Base-by-base conservation (phyloP, 2,113 vertebrate species). In the Hyperopisus bebe region DNA sequence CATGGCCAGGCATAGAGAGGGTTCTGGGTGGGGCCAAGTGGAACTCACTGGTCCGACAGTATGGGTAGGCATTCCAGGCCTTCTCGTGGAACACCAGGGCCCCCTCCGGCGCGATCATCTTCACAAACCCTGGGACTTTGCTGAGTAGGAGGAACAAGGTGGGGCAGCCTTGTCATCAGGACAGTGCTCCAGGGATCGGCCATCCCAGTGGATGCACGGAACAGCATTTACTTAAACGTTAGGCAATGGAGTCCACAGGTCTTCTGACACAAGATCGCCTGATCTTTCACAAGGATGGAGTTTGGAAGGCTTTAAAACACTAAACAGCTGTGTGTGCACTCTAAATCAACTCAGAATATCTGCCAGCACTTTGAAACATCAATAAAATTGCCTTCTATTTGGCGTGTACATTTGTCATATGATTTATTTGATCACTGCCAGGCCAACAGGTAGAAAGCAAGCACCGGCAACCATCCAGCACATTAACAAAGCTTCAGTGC, bases 91-190 rank as follows among this genome's bases (percentile, higher is more conserved):
- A 99, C 88, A 98, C 97, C 96, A 99, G 93, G 7, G 98, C 98
- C 92, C 98, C 97, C 92, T 99, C 98, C 2, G 98, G 98, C 91
- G 98, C 98, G 88, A 99, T 97, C 97, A 99, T 97, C 95, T 97
- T 96, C 91, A 99, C 97, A 88, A 98, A 99, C 0, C 95, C 96
- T 21, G 98, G 98, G 91, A 99, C 98, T 97, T 99, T 99, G 96
- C 98, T 99, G 91, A 70, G 8, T 0, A n/a, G 39, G n/a, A 17
- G 80, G 13, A 90, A 47, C 85, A 87, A 21, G 24, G 24, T 82
- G 39, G 77, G 77, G 44, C 53, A 55, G 19, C 5, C 19, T 55
- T 21, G 19, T 21, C 19, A 2, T 55, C 53, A 55, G 53, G 17
- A 21, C 39, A 42, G 39, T n/a, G 24, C 77, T 35, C 15, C 77